phyloP scores from a whole-genome alignment of 2,797 vertebrate species.

The Pogonophryne albipinna region DNA sequence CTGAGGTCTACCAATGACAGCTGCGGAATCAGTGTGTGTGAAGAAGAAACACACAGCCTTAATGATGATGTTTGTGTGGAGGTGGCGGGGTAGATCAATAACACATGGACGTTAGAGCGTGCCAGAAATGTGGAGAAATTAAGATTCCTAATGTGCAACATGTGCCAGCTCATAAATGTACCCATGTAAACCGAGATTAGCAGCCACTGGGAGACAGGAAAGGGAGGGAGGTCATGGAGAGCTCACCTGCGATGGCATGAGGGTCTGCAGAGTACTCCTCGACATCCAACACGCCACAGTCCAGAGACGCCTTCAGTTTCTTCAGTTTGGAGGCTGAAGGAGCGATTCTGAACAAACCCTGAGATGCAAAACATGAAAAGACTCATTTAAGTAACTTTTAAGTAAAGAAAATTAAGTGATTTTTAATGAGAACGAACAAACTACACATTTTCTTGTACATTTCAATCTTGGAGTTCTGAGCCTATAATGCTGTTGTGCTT shows the following conservation, averaged over 20 bases:
- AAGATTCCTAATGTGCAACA: conserved; percentile 7
- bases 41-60: conserved; percentile 17
- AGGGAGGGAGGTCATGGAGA: not conserved
- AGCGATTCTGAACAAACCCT: conserved; percentile 97
- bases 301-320: conserved; percentile 97
- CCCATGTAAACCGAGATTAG: not conserved
- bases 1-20: not conserved
- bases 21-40: not conserved
- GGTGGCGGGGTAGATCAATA: conserved; percentile 3
- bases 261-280: conserved; percentile 97
- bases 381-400: not conserved
- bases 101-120: not conserved
- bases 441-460: too few relatives aligned
- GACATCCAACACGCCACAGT: conserved; percentile 96
- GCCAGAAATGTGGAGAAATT: conserved; percentile 18
- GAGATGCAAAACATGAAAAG: not conserved
- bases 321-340: conserved; percentile 98
- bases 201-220: not conserved
- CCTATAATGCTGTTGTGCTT: too few relatives aligned
- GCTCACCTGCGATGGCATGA: conserved; percentile 94
- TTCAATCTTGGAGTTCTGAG: too few relatives aligned
- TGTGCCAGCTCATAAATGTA: conserved; percentile 13
- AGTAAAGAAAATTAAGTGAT: too few relatives aligned
- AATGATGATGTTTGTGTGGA: not conserved
- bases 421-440: too few relatives aligned